A percentile compares a stretch with the other conserved stretches of the same genome.
These are phyloP conservation scores for Matsumyia berberina DNA, from an alignment of 2,888 invertebrate species.

Conservation along the genomic window DNA sequence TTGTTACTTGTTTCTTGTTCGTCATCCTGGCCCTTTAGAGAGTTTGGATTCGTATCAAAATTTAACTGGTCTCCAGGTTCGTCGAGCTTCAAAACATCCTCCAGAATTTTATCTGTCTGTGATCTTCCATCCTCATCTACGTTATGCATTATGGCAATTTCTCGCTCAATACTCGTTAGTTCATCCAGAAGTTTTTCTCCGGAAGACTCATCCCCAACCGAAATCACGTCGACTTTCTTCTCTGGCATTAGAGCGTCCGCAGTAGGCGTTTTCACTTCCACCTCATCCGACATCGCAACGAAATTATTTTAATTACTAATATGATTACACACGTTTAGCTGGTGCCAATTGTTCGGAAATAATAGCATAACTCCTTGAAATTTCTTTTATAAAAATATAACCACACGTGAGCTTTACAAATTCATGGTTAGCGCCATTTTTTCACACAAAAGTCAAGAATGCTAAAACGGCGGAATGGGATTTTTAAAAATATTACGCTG, in stretches of 20 bases:
- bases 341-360: background rate
- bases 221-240: background rate
- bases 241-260: constrained; percentile 3
- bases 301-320: background rate
- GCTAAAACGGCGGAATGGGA: constrained; percentile 7
- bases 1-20: background rate
- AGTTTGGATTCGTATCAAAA: constrained; percentile 6
- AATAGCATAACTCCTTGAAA: background rate
- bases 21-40: background rate
- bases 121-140: constrained; percentile 61
- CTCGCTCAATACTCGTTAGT: constrained; percentile 81
- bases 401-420: constrained; percentile 68
- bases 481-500: constrained; percentile 37
- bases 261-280: constrained; percentile 32
- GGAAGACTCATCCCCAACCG: background rate
- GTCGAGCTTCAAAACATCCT: constrained; percentile 21
- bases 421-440: constrained; percentile 73
- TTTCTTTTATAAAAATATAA: constrained; percentile 20
- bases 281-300: constrained; percentile 56
- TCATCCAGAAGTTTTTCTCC: constrained; percentile 78
- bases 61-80: constrained; percentile 1
- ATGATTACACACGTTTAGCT: constrained; percentile 3
- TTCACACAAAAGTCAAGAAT: constrained; percentile 33
- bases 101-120: constrained; percentile 9
- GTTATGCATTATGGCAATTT: constrained; percentile 82